A percentile compares a stretch with the other conserved stretches of the same genome.
phyloP scores from a whole-genome alignment of 2,888 invertebrate species.

The Oasisia sp. region DNA sequence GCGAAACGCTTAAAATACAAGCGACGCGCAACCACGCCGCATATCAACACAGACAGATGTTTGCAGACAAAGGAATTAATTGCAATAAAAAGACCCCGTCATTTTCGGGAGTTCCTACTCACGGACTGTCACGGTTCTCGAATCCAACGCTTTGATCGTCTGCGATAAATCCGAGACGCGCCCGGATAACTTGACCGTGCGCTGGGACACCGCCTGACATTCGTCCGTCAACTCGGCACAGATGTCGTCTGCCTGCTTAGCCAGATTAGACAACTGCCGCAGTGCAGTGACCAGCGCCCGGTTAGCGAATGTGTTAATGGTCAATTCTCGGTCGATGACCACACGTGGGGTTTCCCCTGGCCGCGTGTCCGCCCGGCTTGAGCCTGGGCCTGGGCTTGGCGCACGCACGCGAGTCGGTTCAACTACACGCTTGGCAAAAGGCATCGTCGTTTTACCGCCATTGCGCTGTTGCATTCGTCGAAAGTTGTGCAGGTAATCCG shows the following conservation, averaged over 20 bases:
- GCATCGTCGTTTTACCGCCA: not conserved
- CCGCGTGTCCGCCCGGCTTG: not conserved
- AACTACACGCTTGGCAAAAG: constrained; percentile 11
- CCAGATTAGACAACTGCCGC: not conserved
- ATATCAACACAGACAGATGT: constrained; percentile 10
- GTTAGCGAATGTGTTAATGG: not conserved
- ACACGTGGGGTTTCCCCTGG: not conserved
- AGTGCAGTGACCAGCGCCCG: constrained; percentile 2
- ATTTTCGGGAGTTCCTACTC: not conserved
- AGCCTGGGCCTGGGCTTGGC: not conserved
- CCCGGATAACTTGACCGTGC: not conserved
- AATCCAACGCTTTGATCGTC: not conserved
- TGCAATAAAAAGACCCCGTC: not conserved
- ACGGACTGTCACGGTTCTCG: constrained; percentile 12
- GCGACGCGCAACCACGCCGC: not conserved
- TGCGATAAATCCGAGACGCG: not conserved
- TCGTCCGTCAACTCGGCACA: not conserved
- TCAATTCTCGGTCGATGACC: constrained; percentile 4
- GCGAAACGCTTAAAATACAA: not conserved
- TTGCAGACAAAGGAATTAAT: not conserved
- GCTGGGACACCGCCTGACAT: not conserved
- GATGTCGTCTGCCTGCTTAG: constrained; percentile 3
- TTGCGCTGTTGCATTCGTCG: not conserved
- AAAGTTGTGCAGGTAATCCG: not conserved
- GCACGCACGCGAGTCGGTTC: not conserved